phyloP scores from a whole-genome alignment of 1,140 invertebrate genomes.

The Popillia japonica region DNA sequence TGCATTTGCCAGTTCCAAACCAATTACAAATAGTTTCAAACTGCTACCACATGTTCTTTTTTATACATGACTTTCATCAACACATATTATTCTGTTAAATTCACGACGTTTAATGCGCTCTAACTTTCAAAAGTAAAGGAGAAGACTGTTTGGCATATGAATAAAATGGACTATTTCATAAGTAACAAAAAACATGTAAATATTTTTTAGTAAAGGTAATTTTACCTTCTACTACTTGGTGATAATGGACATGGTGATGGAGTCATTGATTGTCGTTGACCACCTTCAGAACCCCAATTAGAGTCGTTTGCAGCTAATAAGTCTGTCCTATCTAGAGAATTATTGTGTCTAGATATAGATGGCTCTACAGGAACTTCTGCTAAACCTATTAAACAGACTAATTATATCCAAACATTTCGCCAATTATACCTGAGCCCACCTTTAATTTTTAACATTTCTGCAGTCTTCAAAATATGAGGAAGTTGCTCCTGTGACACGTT shows the following conservation, averaged over 20 bases:
- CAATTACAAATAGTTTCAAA: no score
- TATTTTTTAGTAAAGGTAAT: no score
- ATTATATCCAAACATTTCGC: conserved; percentile 21
- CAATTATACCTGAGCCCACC: conserved; percentile 51
- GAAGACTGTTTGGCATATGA: no score
- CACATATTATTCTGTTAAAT: no score
- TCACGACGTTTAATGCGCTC: no score
- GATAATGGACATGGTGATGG: conserved; percentile 60
- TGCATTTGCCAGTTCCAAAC: no score
- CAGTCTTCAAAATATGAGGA: conserved; percentile 85
- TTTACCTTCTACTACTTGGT: conserved; percentile 57
- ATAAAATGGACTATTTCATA: no score
- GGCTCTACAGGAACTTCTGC: conserved; percentile 83
- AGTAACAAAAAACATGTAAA: no score
- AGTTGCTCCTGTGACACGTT: conserved; percentile 89
- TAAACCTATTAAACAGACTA: conserved; percentile 64
- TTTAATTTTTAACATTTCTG: conserved; percentile 88
- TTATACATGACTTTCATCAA: no score
- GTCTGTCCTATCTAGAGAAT: conserved; percentile 61
- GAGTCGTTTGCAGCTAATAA: conserved; percentile 63
- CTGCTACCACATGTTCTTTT: no score
- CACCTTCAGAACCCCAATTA: conserved; percentile 60
- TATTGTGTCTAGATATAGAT: conserved; percentile 71
- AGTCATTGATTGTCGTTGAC: conserved; percentile 61
- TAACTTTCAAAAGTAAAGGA: no score